A percentile compares a stretch with the other conserved stretches of the same genome.
Evolutionary conservation across 2,888 invertebrate species (phyloP).

Genomic region (Caenorhabditis japonica): DNA sequence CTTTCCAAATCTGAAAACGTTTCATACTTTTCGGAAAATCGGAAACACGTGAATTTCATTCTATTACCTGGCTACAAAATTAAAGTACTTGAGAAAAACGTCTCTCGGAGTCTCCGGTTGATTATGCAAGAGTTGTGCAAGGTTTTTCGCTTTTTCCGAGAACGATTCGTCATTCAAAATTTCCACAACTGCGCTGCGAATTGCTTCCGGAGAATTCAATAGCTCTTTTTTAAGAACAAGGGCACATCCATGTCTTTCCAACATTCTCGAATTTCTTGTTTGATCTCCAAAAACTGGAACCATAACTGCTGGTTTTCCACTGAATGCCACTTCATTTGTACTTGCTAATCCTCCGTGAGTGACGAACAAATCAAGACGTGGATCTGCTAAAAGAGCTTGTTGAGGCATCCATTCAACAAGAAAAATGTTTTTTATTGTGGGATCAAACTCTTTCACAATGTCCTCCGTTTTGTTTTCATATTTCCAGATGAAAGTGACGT

Average conservation of each 20-base stretch:
- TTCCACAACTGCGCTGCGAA: background rate
- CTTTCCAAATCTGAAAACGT: conserved; percentile 26
- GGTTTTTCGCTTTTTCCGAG: conserved; percentile 12
- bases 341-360: conserved; percentile 55
- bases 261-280: conserved; percentile 37
- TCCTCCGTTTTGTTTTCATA: conserved; percentile 48
- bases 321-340: conserved; percentile 50
- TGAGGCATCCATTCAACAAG: conserved; percentile 65
- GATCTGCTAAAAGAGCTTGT: conserved; percentile 42
- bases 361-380: conserved; percentile 42
- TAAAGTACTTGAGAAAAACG: conserved; percentile 37
- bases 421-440: conserved; percentile 50
- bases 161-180: conserved; percentile 22
- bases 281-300: conserved; percentile 59
- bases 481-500: conserved; percentile 63
- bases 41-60: conserved; percentile 13
- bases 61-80: conserved; percentile 45
- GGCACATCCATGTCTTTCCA: conserved; percentile 44
- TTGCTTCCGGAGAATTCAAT: conserved; percentile 11
- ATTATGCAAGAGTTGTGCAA: conserved; percentile 28
- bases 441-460: conserved; percentile 28
- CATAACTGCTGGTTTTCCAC: conserved; percentile 36
- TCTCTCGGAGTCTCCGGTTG: conserved; percentile 35
- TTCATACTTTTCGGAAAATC: background rate
- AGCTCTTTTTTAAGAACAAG: conserved; percentile 30